phyloP scores from a whole-genome alignment of 2,113 vertebrate genomes.

The Stegostoma tigrinum region DNA sequence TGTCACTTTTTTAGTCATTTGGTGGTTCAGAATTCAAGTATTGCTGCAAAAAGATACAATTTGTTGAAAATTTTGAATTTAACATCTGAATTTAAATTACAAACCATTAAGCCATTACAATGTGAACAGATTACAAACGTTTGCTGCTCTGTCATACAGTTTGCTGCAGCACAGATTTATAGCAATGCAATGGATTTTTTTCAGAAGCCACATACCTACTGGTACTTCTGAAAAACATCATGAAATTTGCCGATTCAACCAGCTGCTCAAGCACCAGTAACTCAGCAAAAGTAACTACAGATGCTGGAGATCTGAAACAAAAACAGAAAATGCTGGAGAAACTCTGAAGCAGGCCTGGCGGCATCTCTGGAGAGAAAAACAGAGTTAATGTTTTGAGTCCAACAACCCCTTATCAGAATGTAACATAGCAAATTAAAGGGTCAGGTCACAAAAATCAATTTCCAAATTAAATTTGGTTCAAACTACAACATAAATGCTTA shows the following conservation, averaged over 20 bases:
- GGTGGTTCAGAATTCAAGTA: too few relatives aligned
- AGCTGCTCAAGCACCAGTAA: background rate
- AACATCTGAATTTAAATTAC: background rate
- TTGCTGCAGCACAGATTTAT: background rate
- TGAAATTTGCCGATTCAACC: background rate
- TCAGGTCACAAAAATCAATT: background rate
- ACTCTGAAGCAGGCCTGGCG: too few relatives aligned
- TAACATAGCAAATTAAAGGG: background rate
- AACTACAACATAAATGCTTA: background rate
- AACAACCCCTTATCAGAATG: too few relatives aligned
- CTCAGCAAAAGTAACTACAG: background rate
- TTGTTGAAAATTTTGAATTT: background rate
- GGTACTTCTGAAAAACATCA: background rate
- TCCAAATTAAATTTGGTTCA: slow-evolving; percentile 11
- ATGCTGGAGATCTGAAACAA: too few relatives aligned
- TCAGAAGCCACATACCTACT: background rate
- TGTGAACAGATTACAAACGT: background rate
- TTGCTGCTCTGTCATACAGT: background rate
- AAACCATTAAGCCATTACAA: background rate
- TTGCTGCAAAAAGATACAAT: too few relatives aligned
- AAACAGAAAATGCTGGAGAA: too few relatives aligned
- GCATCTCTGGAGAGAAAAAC: too few relatives aligned
- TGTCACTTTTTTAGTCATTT: background rate
- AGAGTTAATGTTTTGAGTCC: too few relatives aligned
- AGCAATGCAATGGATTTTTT: background rate